These are phyloP conservation scores for Cuculus canorus DNA, from an alignment of 2,797 vertebrate species.

Conservation along the genomic window DNA sequence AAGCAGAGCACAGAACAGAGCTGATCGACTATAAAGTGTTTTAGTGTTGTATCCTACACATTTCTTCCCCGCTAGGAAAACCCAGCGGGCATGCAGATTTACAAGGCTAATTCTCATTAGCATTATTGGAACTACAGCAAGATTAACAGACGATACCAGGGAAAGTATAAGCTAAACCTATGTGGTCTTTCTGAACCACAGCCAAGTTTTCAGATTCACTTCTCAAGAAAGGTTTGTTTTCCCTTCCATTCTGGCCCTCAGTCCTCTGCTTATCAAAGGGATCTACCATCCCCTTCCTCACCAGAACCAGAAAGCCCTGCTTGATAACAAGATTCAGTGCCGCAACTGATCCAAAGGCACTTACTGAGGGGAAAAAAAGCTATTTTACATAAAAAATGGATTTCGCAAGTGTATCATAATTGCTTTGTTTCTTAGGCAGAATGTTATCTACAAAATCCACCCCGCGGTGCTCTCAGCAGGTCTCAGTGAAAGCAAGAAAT, in stretches of 20 bases:
- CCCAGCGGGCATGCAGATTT: background rate
- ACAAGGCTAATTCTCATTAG: constrained; percentile 32
- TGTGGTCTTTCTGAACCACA: background rate
- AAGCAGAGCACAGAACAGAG: background rate
- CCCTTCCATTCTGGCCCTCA: background rate
- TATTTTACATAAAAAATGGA: background rate
- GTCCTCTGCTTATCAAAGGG: background rate
- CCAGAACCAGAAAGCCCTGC: background rate
- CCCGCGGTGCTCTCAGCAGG: background rate
- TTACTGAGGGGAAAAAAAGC: background rate
- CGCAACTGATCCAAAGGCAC: background rate
- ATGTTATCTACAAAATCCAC: background rate
- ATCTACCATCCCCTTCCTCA: background rate
- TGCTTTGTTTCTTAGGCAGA: background rate
- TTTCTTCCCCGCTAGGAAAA: background rate
- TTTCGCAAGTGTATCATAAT: constrained; percentile 20
- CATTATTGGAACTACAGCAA: background rate
- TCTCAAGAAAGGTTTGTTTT: background rate
- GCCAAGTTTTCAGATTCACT: background rate
- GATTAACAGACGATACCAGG: background rate
- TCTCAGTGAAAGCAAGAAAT: background rate
- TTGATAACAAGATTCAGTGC: background rate
- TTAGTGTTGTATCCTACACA: background rate
- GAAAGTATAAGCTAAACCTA: background rate
- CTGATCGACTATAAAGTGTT: background rate